Percentiles rank a stretch among this genome's conserved stretches.
Conservation (phyloP, 1,140 invertebrate genomes). For the Eupristina koningsbergeri region DNA sequence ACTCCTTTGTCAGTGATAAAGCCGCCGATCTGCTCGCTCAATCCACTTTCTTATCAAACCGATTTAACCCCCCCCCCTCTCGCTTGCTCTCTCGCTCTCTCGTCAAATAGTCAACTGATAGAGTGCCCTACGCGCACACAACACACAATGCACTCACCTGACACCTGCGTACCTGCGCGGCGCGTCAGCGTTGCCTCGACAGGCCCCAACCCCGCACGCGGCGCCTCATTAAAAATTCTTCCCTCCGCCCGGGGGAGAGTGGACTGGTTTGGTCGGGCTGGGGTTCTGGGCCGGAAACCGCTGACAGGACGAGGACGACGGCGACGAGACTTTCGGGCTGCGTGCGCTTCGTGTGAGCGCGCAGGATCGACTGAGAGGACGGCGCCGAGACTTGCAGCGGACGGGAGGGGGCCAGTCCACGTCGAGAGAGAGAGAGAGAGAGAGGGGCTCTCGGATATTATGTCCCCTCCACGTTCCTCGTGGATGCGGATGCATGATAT, state of each 20-base stretch:
- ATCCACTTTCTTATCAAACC: conserved; percentile 44
- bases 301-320: neutral
- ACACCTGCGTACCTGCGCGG: conserved; percentile 37
- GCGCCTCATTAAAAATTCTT: conserved; percentile 23
- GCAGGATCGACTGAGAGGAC: conserved; percentile 37
- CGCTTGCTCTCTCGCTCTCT: neutral
- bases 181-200: conserved; percentile 29
- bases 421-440: neutral
- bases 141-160: conserved; percentile 40
- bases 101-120: neutral
- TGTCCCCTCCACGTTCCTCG: conserved; percentile 26
- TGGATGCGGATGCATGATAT: conserved; percentile 22
- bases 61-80: neutral
- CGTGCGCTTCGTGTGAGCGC: conserved; percentile 34
- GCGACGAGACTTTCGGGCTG: neutral
- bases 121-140: neutral
- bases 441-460: neutral
- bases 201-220: neutral
- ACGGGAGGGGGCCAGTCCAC: neutral
- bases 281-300: no score
- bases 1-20: conserved; percentile 13
- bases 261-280: conserved; percentile 25
- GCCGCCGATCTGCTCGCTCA: conserved; percentile 10
- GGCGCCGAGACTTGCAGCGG: neutral
- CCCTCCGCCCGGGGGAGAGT: neutral